Evolutionary conservation across 1,140 invertebrate species (phyloP).

Genomic region (Cydia strobilella): DNA sequence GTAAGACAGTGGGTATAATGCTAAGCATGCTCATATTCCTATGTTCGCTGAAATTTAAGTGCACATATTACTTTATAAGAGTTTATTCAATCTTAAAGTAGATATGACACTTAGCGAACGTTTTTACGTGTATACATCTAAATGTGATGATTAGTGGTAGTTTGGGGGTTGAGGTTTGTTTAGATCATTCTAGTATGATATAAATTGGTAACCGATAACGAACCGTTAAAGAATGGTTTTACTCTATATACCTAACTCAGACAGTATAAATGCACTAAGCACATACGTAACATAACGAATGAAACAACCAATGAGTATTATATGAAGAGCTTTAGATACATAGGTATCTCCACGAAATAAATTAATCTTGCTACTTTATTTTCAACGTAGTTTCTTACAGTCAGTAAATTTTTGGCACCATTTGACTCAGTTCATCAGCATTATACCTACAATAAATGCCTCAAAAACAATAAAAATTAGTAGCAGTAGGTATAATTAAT

Average conservation of each 20-base stretch:
- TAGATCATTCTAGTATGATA: too few species aligned
- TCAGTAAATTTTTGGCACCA: background rate
- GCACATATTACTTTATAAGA: background rate
- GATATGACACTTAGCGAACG: too few species aligned
- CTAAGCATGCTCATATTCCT: background rate
- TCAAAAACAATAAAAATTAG: too few species aligned
- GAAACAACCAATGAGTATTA: background rate
- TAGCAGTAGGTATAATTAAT: background rate
- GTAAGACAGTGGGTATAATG: too few species aligned
- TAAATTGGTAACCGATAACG: too few species aligned
- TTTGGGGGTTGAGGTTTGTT: too few species aligned
- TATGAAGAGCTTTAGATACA: background rate
- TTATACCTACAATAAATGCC: background rate
- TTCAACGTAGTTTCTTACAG: background rate
- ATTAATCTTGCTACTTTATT: background rate
- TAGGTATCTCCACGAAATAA: background rate
- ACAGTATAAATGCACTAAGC: background rate
- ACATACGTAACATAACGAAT: background rate
- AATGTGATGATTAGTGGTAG: too few species aligned
- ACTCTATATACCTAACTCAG: slow-evolving; percentile 1
- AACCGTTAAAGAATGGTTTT: too few species aligned
- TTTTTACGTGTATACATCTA: too few species aligned
- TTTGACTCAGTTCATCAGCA: background rate
- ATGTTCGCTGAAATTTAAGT: background rate
- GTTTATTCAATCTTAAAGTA: too few species aligned